These are phyloP conservation scores for Typhlichthys eigenmanni DNA, from an alignment of 2,797 vertebrate species.

Conservation along the genomic window DNA sequence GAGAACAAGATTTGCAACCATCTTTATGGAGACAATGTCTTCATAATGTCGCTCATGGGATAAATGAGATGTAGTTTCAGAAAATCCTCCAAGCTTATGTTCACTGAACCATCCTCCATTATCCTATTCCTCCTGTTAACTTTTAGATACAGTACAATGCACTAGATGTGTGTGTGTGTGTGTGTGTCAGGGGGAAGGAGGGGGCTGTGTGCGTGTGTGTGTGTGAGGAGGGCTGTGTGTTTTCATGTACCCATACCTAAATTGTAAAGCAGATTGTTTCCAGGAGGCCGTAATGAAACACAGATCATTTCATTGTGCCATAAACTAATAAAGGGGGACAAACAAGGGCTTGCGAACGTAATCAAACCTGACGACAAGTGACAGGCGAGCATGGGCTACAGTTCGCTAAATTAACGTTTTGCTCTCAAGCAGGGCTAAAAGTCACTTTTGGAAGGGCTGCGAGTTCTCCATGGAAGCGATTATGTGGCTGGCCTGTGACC, in stretches of 20 bases:
- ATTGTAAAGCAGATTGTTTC: conserved; percentile 58
- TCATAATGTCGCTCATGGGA: conserved; percentile 12
- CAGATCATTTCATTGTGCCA: conserved; percentile 65
- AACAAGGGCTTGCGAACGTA: conserved; percentile 68
- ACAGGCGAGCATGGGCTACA: conserved; percentile 74
- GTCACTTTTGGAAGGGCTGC: conserved; percentile 68
- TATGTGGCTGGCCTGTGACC: conserved; percentile 71
- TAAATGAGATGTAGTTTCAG: conserved; percentile 1
- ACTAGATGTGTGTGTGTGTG: background rate
- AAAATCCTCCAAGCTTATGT: conserved; percentile 1
- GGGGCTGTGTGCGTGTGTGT: conserved; percentile 7
- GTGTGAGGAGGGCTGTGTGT: conserved; percentile 8
- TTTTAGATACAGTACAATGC: conserved; percentile 9
- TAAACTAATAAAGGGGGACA: conserved; percentile 74
- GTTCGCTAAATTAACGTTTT: conserved; percentile 77
- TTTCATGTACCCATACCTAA: conserved; percentile 30
- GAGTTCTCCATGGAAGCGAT: conserved; percentile 78
- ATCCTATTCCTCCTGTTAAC: conserved; percentile 5
- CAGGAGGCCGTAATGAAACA: conserved; percentile 66
- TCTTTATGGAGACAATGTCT: conserved; percentile 21
- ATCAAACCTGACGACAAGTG: conserved; percentile 81
- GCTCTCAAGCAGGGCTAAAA: conserved; percentile 67
- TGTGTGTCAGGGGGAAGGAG: conserved; percentile 10
- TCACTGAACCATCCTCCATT: conserved; percentile 6
- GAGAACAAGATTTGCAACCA: conserved; percentile 30